Percentiles rank a stretch among this genome's conserved stretches.
These are phyloP conservation scores for Solea solea DNA, from an alignment of 2,113 vertebrate genomes.

Conservation along the genomic window DNA sequence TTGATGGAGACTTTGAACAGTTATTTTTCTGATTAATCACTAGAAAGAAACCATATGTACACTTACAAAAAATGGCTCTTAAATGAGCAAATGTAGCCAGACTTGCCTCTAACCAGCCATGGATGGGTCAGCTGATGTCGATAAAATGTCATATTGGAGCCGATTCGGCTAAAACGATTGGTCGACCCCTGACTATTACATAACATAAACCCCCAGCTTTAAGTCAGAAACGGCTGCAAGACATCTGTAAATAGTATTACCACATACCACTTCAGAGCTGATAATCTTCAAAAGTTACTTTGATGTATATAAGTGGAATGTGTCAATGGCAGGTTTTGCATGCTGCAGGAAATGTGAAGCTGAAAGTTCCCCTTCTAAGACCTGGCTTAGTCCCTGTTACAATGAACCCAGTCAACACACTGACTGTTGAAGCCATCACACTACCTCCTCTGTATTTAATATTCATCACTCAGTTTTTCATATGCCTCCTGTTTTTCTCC, in stretches of 20 bases:
- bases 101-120: too few relatives aligned
- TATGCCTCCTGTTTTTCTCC: slow-evolving; percentile 27
- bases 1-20: too few relatives aligned
- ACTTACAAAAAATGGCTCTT: too few relatives aligned
- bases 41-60: too few relatives aligned
- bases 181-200: background rate
- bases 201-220: background rate
- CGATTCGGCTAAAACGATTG: too few relatives aligned
- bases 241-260: slow-evolving; percentile 10
- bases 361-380: slow-evolving; percentile 50
- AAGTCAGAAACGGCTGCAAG: slow-evolving; percentile 6
- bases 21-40: too few relatives aligned
- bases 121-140: too few relatives aligned
- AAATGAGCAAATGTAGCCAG: too few relatives aligned
- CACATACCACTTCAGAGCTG: background rate
- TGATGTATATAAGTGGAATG: slow-evolving; percentile 36
- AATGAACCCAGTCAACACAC: slow-evolving; percentile 13
- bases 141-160: too few relatives aligned
- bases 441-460: slow-evolving; percentile 47
- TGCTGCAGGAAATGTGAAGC: slow-evolving; percentile 48
- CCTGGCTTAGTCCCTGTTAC: slow-evolving; percentile 34
- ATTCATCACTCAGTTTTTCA: slow-evolving; percentile 53
- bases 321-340: slow-evolving; percentile 48
- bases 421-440: slow-evolving; percentile 19
- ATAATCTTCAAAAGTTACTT: slow-evolving; percentile 30